Evolutionary conservation across 2,797 vertebrate genomes (phyloP).

Genomic region (Hippocampus kuda): DNA sequence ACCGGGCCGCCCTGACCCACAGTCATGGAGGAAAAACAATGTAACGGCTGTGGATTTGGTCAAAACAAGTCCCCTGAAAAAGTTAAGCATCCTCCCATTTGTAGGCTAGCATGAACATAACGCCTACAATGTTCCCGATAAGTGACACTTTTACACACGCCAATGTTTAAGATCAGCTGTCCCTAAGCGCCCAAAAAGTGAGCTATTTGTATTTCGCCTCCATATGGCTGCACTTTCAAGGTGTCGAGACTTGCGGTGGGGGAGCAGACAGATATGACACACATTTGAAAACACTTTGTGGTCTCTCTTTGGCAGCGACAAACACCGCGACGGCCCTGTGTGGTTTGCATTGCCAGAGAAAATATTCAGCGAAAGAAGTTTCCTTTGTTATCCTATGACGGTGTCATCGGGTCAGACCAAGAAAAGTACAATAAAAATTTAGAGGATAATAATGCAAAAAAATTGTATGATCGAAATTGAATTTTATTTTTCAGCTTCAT

Average conservation of each 20-base stretch:
- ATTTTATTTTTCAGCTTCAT: neutral
- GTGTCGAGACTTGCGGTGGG: slow-evolving; percentile 22
- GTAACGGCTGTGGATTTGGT: neutral
- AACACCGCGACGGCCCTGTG: slow-evolving; percentile 34
- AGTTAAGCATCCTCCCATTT: too few species aligned
- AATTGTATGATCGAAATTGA: neutral
- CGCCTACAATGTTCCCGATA: neutral
- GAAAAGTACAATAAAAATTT: neutral
- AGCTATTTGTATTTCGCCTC: slow-evolving; percentile 13
- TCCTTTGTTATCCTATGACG: neutral
- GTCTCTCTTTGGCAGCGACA: slow-evolving; percentile 49
- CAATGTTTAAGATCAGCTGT: slow-evolving; percentile 18
- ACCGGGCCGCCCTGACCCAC: neutral
- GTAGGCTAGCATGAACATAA: too few species aligned
- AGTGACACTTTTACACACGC: slow-evolving; percentile 30
- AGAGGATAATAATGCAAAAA: neutral
- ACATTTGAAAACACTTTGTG: slow-evolving; percentile 54
- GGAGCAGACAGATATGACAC: slow-evolving; percentile 44
- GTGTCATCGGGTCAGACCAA: neutral
- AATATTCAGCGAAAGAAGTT: slow-evolving; percentile 27
- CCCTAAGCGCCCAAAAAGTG: slow-evolving; percentile 11
- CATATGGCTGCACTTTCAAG: slow-evolving; percentile 24
- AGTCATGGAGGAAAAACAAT: too few species aligned
- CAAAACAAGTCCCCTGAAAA: neutral
- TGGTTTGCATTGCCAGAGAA: slow-evolving; percentile 39